Evolutionary conservation across 2,888 invertebrate species (phyloP).

Genomic region (Aphodius granarius): DNA sequence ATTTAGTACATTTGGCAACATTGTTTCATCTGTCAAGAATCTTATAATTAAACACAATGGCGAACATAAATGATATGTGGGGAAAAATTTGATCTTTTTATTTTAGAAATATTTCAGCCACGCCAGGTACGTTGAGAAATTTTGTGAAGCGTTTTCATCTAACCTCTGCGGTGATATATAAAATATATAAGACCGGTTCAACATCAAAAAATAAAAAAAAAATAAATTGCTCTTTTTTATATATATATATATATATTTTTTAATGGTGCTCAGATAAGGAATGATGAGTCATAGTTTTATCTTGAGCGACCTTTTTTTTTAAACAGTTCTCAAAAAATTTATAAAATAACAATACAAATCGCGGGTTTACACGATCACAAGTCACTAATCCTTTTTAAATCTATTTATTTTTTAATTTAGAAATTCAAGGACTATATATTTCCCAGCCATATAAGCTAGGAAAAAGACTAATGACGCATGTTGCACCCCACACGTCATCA

Average conservation of each 20-base stretch:
- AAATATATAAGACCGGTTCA: neutral
- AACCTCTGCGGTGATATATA: slow-evolving; percentile 12
- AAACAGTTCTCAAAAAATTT: slow-evolving; percentile 27
- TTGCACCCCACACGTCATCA: slow-evolving; percentile 45
- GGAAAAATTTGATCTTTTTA: neutral
- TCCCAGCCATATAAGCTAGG: neutral
- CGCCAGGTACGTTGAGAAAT: neutral
- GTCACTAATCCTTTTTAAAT: neutral
- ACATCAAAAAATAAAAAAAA: slow-evolving; percentile 11
- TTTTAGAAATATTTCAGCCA: neutral
- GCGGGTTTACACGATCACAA: slow-evolving; percentile 41
- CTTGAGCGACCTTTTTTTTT: slow-evolving; percentile 55
- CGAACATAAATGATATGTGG: neutral
- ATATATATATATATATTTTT: neutral
- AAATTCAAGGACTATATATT: too few relatives aligned
- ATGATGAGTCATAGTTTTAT: slow-evolving; percentile 66
- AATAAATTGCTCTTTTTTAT: neutral
- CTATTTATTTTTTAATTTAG: neutral
- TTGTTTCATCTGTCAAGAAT: slow-evolving; percentile 1
- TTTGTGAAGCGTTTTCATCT: neutral
- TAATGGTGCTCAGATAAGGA: slow-evolving; percentile 59
- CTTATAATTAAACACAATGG: slow-evolving; percentile 3
- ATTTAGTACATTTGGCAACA: slow-evolving; percentile 22
- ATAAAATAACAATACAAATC: slow-evolving; percentile 35
- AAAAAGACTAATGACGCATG: slow-evolving; percentile 23